Conservation (phyloP, 2,113 vertebrate genomes). For the Mohoua ochrocephala region DNA sequence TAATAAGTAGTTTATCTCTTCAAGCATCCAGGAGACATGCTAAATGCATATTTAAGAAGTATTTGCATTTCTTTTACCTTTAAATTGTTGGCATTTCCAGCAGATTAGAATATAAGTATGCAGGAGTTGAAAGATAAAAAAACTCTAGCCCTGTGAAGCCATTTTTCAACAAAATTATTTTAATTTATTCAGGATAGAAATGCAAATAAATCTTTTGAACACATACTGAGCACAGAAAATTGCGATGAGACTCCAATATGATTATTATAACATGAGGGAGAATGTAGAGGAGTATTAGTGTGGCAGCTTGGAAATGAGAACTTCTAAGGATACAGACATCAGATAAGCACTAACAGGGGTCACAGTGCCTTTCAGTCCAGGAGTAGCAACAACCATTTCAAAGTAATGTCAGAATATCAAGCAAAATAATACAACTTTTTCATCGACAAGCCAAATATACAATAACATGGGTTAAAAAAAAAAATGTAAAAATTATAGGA, state of each 20-base stretch:
- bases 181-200: constrained; percentile 63
- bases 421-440: not conserved
- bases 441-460: not conserved
- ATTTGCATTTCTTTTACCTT: constrained; percentile 43
- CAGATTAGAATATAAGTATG: constrained; percentile 33
- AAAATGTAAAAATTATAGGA: not conserved
- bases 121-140: constrained; percentile 7
- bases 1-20: not conserved
- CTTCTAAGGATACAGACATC: not conserved
- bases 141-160: constrained; percentile 21
- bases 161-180: constrained; percentile 60
- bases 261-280: constrained; percentile 16
- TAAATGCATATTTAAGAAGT: not conserved
- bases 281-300: constrained; percentile 17
- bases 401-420: constrained; percentile 5
- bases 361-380: not conserved
- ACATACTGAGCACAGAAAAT: constrained; percentile 23
- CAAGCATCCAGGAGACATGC: not conserved
- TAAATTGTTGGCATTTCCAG: constrained; percentile 34
- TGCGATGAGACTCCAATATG: constrained; percentile 38
- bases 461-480: not conserved
- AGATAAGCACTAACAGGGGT: not conserved
- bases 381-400: not conserved
- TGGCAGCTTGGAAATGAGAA: not conserved
- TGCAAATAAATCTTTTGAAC: constrained; percentile 62